Evolutionary conservation across 2,797 vertebrate species (phyloP).

Genomic region (Falco biarmicus): DNA sequence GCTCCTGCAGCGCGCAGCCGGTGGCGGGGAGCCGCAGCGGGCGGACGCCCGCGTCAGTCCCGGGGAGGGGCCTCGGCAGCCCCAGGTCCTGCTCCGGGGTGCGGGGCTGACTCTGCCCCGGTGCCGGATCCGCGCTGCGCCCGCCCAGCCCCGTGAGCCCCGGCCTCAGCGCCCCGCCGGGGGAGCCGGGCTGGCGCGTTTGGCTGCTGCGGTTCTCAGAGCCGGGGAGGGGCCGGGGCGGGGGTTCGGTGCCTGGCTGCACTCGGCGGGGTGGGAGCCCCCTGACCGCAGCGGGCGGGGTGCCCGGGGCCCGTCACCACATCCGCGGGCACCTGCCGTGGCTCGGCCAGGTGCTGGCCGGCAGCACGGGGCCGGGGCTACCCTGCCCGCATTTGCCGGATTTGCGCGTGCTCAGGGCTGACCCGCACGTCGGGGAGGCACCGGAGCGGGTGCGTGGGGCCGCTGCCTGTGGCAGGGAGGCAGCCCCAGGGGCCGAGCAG

Average conservation of each 20-base stretch:
- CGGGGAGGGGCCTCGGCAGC: neutral
- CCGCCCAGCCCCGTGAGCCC: neutral
- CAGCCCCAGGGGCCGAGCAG: neutral
- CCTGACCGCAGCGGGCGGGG: neutral
- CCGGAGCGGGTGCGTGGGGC: accelerated
- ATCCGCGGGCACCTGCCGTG: neutral
- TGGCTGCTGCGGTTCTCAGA: neutral
- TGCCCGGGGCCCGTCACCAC: neutral
- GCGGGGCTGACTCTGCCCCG: neutral
- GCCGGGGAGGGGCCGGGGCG: neutral
- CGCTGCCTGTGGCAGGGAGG: no score
- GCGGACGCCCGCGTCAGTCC: no score
- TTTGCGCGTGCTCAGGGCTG: neutral
- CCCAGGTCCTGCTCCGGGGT: neutral
- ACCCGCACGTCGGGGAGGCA: neutral
- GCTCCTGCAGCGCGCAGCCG: no score
- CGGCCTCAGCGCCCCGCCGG: accelerated
- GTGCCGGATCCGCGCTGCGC: neutral
- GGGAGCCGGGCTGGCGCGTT: neutral
- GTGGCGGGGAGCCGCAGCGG: no score
- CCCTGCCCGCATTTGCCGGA: no score
- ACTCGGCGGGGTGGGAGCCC: neutral
- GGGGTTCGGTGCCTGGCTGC: no score
- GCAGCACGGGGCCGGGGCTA: no score
- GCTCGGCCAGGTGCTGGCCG: neutral